Evolutionary conservation across 2,797 vertebrate species (phyloP).

Genomic region (Sciurus carolinensis): DNA sequence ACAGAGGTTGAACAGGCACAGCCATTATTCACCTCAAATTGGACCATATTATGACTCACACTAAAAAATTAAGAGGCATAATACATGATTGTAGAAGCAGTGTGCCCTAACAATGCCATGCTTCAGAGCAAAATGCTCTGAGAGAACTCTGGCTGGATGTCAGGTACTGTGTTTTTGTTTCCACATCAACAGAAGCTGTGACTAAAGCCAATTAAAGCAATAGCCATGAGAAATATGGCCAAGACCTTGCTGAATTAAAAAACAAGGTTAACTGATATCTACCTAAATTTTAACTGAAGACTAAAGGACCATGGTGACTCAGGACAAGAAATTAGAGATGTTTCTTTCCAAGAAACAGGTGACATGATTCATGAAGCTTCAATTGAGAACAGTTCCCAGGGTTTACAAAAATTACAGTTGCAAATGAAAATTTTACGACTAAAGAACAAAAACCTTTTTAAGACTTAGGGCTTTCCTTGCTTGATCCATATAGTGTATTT

Average conservation of each 20-base stretch:
- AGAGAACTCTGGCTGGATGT: neutral
- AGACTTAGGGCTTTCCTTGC: neutral
- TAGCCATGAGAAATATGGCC: neutral
- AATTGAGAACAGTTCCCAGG: constrained; percentile 16
- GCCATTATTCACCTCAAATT: constrained; percentile 31
- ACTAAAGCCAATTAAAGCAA: constrained; percentile 36
- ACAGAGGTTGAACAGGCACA: constrained; percentile 13
- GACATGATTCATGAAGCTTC: neutral
- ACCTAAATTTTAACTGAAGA: neutral
- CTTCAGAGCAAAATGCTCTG: neutral
- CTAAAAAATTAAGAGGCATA: neutral
- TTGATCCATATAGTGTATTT: neutral
- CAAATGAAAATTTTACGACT: constrained; percentile 21
- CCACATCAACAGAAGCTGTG: neutral
- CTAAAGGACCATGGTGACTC: constrained; percentile 40
- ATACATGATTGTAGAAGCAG: neutral
- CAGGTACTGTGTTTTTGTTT: constrained; percentile 31
- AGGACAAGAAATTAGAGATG: neutral
- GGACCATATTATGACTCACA: constrained; percentile 11
- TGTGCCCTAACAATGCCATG: neutral
- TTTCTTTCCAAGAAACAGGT: constrained; percentile 42
- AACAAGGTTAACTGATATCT: constrained; percentile 41
- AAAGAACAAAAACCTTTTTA: neutral
- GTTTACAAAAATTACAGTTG: neutral
- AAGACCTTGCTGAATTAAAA: constrained; percentile 1